Percentiles rank a stretch among this genome's conserved stretches.
phyloP scores from a whole-genome alignment of 2,888 invertebrate genomes.

The Meteorus cinctellus region DNA sequence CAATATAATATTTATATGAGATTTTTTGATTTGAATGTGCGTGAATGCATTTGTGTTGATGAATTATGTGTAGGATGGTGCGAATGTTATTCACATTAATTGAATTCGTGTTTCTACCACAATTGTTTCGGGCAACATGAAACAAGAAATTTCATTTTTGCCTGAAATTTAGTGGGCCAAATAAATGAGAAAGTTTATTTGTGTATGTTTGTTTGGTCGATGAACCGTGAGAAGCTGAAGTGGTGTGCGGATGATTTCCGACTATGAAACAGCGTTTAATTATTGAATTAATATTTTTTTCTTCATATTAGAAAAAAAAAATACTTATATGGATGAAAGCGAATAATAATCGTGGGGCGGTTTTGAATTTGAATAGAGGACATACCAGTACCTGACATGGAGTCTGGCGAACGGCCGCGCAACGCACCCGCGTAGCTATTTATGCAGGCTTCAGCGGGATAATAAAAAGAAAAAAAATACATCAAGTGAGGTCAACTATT shows the following conservation, averaged over 20 bases:
- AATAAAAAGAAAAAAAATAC: slow-evolving; percentile 72
- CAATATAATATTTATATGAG: slow-evolving; percentile 1
- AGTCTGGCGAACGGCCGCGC: slow-evolving; percentile 87
- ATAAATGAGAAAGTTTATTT: not conserved
- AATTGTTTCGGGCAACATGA: not conserved
- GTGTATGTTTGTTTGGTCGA: not conserved
- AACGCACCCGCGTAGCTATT: slow-evolving; percentile 93
- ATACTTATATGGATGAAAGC: slow-evolving; percentile 47
- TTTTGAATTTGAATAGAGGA: slow-evolving; percentile 64
- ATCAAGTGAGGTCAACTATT: slow-evolving; percentile 67
- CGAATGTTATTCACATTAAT: slow-evolving; percentile 4
- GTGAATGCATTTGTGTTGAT: slow-evolving; percentile 36
- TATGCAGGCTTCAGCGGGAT: slow-evolving; percentile 72
- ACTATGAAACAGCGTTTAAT: slow-evolving; percentile 10
- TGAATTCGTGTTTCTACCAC: not conserved
- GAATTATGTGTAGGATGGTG: slow-evolving; percentile 18
- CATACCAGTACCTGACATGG: slow-evolving; percentile 90
- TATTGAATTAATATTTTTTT: slow-evolving; percentile 7
- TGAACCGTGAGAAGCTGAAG: slow-evolving; percentile 14
- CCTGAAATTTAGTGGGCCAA: not conserved
- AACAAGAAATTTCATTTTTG: slow-evolving; percentile 14
- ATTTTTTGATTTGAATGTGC: not conserved
- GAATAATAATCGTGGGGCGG: slow-evolving; percentile 46
- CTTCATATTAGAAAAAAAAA: slow-evolving; percentile 4
- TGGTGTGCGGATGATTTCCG: slow-evolving; percentile 6